Base-by-base conservation (phyloP, 2,113 vertebrate species). In the Oryzias curvinotus region DNA sequence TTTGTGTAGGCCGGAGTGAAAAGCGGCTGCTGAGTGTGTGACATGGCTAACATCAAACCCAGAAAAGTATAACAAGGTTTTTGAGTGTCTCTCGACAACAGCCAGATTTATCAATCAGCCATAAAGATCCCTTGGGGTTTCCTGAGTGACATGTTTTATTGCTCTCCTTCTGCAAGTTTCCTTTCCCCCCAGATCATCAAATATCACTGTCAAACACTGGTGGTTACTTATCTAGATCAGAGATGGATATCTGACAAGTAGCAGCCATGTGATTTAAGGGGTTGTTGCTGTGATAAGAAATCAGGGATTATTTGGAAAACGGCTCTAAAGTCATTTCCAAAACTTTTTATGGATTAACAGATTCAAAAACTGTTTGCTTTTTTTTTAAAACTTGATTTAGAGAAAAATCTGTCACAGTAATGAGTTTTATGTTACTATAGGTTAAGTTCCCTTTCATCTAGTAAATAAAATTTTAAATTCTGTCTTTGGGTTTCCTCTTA, bases 81-180 rank as follows among this genome's bases (percentile, higher is more conserved):
- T 25, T 68, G 18, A 68, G 90, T 92, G 87, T 88, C 77, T 83
- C 86, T 90, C 92, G 91, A 93, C 91, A 92, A 83, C 71, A 77
- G 81, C 93, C 90, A 86, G 87, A 91, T 91, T 90, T 89, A 88
- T 88, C 88, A 93, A 85, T 93, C 93, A 93, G 66, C 86, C 46
- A 72, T 90, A 94, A 93, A 60, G 90, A 92, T 93, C 92, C 87
- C 78, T 77, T 76, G 80, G 74, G 80, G 88, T 83, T 61, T 53
- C 59, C 80, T 84, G 53, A 82, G 67, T 81, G 71, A 75, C 83
- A 58, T 52, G 49, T 85, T 85, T 80, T 88, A 82, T 75, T 68
- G 53, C 58, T 57, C 63, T 60, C 58, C 57, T 15, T 0, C 62
- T 21, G 5, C 49, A 25, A 25, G 18, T 45, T 61, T 71, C 50